Evolutionary conservation across 2,113 vertebrate genomes (phyloP).

Genomic region (Rallus limicola): DNA sequence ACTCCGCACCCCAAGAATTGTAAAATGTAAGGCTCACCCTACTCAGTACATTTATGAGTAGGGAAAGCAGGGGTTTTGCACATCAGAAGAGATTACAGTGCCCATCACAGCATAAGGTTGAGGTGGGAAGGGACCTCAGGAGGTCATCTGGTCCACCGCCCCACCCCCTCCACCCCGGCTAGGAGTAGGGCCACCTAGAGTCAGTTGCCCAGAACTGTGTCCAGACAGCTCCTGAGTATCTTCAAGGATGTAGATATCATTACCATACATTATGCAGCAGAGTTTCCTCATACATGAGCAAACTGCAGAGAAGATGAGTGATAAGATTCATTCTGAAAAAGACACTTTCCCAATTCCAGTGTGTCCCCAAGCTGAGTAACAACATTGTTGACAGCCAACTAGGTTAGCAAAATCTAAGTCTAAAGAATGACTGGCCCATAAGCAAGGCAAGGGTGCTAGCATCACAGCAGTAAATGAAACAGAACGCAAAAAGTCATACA

Average conservation of each 20-base stretch:
- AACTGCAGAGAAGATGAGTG: background rate
- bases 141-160: background rate
- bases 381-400: background rate
- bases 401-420: background rate
- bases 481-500: background rate
- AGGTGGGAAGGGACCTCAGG: background rate
- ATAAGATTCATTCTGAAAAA: background rate
- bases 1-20: background rate
- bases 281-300: background rate
- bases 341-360: background rate
- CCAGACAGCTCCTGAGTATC: background rate
- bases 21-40: background rate
- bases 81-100: background rate
- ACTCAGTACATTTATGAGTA: background rate
- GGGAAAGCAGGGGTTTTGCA: background rate
- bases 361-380: background rate
- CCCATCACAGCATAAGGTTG: background rate
- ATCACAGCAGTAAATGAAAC: background rate
- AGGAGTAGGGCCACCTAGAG: background rate
- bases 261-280: background rate
- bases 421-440: background rate
- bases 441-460: background rate
- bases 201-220: rapidly evolving
- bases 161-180: background rate
- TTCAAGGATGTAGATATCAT: background rate